These are phyloP conservation scores for Napeogenes sylphis DNA, from an alignment of 2,888 invertebrate species.

Conservation along the genomic window DNA sequence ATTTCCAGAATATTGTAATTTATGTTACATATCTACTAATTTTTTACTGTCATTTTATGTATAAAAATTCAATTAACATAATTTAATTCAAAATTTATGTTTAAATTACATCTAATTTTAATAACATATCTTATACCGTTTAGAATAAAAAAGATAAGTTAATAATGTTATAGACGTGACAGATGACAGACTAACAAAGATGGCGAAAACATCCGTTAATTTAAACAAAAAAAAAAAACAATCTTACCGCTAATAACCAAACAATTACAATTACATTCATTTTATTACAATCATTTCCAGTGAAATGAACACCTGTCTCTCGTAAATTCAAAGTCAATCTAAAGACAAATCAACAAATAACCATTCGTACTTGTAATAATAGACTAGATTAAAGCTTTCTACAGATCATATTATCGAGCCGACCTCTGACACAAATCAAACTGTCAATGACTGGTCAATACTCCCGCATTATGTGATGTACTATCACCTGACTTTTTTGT, in stretches of 20 bases:
- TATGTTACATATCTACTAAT: neutral
- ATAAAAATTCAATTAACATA: neutral
- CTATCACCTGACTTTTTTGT: constrained; percentile 56
- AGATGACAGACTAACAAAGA: neutral
- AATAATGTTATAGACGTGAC: too few relatives aligned
- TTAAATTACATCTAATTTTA: too few relatives aligned
- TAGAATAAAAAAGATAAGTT: too few relatives aligned
- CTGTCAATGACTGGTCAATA: constrained; percentile 58
- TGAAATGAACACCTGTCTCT: constrained; percentile 39
- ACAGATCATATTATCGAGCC: constrained; percentile 40
- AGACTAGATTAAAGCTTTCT: constrained; percentile 61
- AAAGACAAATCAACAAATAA: constrained; percentile 40
- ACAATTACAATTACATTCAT: constrained; percentile 29
- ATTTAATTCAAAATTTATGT: neutral
- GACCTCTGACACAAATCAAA: constrained; percentile 55
- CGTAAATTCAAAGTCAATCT: constrained; percentile 43
- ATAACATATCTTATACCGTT: too few relatives aligned
- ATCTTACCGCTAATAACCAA: constrained; percentile 15
- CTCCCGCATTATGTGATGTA: constrained; percentile 47
- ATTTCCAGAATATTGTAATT: neutral
- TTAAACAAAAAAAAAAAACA: neutral
- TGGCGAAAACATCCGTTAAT: neutral
- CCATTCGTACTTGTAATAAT: constrained; percentile 39
- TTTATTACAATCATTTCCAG: constrained; percentile 22
- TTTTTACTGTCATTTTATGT: neutral